Evolutionary conservation across 2,888 invertebrate genomes (phyloP).

Genomic region (Drosophila austrosaltans): DNA sequence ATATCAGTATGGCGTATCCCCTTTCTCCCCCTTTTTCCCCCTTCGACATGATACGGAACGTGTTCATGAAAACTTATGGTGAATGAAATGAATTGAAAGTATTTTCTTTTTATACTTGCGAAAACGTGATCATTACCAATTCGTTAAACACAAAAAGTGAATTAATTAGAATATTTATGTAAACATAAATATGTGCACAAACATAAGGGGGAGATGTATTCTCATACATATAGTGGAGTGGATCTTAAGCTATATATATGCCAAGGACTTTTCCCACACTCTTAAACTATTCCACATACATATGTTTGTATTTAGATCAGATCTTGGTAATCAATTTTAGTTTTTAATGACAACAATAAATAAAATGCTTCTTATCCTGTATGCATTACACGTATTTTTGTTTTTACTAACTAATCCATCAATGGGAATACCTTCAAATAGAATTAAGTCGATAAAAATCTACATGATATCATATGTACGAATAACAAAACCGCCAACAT

Average conservation of each 20-base stretch:
- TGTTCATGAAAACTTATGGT: constrained; percentile 11
- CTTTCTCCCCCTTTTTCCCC: background rate
- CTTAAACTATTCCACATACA: too few relatives aligned
- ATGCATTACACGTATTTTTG: background rate
- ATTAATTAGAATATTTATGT: background rate
- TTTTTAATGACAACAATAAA: background rate
- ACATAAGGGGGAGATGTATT: too few relatives aligned
- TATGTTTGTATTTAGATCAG: too few relatives aligned
- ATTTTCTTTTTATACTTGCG: constrained; percentile 3
- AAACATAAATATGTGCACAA: background rate
- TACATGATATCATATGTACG: background rate
- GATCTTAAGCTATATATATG: too few relatives aligned
- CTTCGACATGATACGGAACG: background rate
- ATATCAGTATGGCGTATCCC: constrained; percentile 2
- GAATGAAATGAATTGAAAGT: constrained; percentile 12
- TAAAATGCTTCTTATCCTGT: background rate
- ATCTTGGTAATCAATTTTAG: background rate
- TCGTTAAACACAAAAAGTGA: background rate
- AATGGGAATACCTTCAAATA: background rate
- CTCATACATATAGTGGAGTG: too few relatives aligned
- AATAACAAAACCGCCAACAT: background rate
- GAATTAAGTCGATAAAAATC: background rate
- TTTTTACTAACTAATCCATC: background rate
- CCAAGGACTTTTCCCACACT: too few relatives aligned
- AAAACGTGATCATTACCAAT: constrained; percentile 4